Conservation (phyloP, 1,140 invertebrate species). For the Frieseomelitta varia region DNA sequence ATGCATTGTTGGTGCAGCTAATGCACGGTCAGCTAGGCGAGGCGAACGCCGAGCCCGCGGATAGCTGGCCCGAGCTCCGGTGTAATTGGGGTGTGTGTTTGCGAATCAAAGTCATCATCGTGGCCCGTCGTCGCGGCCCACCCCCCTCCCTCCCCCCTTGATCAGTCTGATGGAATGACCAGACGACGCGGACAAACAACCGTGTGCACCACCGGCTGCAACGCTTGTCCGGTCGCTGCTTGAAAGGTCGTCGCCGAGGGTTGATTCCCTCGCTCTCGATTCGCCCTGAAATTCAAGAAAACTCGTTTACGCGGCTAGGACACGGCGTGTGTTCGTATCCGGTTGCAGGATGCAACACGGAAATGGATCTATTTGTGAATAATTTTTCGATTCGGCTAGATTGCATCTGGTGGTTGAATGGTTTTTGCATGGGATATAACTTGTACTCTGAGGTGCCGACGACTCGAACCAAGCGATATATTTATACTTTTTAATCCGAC, state of each 20-base stretch:
- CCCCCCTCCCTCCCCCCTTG: not conserved
- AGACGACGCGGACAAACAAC: slow-evolving; percentile 63
- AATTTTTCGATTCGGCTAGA: too few relatives aligned
- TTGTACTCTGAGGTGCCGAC: too few relatives aligned
- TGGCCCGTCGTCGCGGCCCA: slow-evolving; percentile 70
- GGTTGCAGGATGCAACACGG: slow-evolving; percentile 13
- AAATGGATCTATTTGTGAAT: slow-evolving; percentile 1
- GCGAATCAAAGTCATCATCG: slow-evolving; percentile 82
- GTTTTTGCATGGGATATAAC: too few relatives aligned
- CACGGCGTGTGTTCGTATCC: not conserved
- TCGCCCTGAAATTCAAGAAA: slow-evolving; percentile 40
- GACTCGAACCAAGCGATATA: too few relatives aligned
- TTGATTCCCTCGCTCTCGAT: slow-evolving; percentile 35
- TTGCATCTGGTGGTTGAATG: too few relatives aligned
- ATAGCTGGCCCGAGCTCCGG: slow-evolving; percentile 62
- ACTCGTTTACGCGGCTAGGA: slow-evolving; percentile 13
- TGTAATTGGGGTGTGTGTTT: slow-evolving; percentile 82
- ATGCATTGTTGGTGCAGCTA: slow-evolving; percentile 83
- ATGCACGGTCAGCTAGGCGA: slow-evolving; percentile 79
- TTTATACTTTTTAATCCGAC: too few relatives aligned
- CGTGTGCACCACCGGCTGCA: not conserved
- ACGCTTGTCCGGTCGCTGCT: slow-evolving; percentile 26
- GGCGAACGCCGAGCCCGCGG: slow-evolving; percentile 58
- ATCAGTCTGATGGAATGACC: slow-evolving; percentile 67
- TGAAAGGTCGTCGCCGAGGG: slow-evolving; percentile 58